Evolutionary conservation across 30 jellyfish, hydroid and myxozoan genomes (phyloP).

Genomic region (Rhopilema esculentum): DNA sequence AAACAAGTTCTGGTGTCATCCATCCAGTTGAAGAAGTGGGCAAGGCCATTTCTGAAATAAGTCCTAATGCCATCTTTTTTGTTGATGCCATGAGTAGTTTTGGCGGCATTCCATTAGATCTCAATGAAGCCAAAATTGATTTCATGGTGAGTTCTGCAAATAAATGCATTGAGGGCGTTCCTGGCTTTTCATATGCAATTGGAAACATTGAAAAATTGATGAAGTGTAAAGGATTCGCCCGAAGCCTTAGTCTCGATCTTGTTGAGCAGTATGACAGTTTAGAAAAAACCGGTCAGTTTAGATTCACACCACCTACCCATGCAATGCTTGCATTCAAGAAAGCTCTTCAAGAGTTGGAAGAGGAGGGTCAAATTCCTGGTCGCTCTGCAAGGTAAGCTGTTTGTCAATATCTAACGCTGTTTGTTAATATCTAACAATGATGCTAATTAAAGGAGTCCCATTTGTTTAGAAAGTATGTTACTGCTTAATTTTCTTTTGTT

Average conservation of each 20-base stretch:
- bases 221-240: constrained; percentile 83
- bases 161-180: constrained; percentile 96
- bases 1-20: constrained; percentile 94
- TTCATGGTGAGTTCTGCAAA: constrained; percentile 96
- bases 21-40: constrained; percentile 97
- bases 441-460: too few relatives aligned
- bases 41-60: constrained; percentile 59
- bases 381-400: constrained; percentile 81
- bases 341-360: constrained; percentile 84
- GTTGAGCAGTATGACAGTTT: constrained; percentile 82
- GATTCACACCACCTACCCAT: constrained; percentile 96
- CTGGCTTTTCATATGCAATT: constrained; percentile 88
- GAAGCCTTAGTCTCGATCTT: constrained; percentile 92
- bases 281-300: constrained; percentile 88
- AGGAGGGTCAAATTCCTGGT: constrained; percentile 92
- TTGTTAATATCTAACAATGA: too few relatives aligned
- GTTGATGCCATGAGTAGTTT: constrained; percentile 99
- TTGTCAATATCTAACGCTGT: too few relatives aligned
- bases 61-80: constrained; percentile 85
- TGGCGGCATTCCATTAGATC: constrained; percentile 90
- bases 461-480: too few relatives aligned
- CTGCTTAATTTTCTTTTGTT: too few relatives aligned
- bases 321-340: constrained; percentile 89
- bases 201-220: constrained; percentile 70
- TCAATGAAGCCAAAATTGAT: constrained; percentile 70